Evolutionary conservation across 2,797 vertebrate genomes (phyloP).

Genomic region (Hyperoplus immaculatus): DNA sequence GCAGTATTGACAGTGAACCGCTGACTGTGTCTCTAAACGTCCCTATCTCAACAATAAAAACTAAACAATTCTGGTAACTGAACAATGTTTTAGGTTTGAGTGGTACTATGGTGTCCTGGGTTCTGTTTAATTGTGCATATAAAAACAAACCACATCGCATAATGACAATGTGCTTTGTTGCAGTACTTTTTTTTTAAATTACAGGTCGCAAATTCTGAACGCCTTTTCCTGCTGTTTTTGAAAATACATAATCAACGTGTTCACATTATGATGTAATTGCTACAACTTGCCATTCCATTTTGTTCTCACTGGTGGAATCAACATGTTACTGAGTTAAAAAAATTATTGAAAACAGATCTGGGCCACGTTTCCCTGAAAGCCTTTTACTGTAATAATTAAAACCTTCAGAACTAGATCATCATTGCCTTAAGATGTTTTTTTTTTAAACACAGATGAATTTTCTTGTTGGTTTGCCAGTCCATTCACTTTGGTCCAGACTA

Average conservation of each 20-base stretch:
- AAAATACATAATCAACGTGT: background rate
- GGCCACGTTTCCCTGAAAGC: slow-evolving; percentile 17
- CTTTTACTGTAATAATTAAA: slow-evolving; percentile 1
- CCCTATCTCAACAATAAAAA: slow-evolving; percentile 6
- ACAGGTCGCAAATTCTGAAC: background rate
- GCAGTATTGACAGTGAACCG: slow-evolving; percentile 16
- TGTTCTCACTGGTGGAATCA: background rate
- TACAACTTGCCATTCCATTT: background rate
- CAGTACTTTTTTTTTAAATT: background rate
- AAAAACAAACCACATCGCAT: background rate
- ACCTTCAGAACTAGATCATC: slow-evolving; percentile 19
- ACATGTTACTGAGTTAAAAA: background rate
- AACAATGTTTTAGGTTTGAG: slow-evolving; percentile 2
- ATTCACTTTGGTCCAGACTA: background rate
- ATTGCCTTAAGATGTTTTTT: slow-evolving; percentile 14
- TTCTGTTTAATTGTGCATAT: background rate
- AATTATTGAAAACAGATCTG: slow-evolving; percentile 9
- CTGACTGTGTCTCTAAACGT: slow-evolving; percentile 33
- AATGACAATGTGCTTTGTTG: slow-evolving; percentile 5
- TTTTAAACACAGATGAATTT: background rate
- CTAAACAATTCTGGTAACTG: background rate
- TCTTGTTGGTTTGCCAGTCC: background rate
- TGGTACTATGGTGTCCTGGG: background rate
- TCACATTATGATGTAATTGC: background rate
- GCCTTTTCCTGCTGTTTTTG: background rate